Evolutionary conservation across 2,888 invertebrate genomes (phyloP).

Genomic region (Acanthopleura granulata): DNA sequence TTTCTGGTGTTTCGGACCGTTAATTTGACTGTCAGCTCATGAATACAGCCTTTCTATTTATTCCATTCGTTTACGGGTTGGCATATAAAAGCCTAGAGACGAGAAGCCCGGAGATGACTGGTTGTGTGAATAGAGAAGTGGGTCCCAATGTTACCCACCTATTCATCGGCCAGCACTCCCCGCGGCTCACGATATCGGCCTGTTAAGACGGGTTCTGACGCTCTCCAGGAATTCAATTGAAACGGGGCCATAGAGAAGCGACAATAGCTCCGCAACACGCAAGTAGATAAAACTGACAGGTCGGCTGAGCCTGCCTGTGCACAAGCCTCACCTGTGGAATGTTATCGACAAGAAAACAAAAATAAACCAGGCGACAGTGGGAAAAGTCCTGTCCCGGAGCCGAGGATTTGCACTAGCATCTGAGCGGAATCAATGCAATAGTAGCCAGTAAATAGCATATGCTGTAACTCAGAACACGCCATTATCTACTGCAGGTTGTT

Average conservation of each 20-base stretch:
- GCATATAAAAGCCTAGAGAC: background rate
- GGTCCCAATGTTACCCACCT: background rate
- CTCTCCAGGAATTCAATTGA: background rate
- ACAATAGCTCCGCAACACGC: slow-evolving; percentile 1
- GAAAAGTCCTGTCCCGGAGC: too few species aligned
- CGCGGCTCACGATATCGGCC: background rate
- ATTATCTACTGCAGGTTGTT: too few species aligned
- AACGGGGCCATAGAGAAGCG: background rate
- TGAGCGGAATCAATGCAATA: too few species aligned
- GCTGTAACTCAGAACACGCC: too few species aligned
- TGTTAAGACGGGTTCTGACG: background rate
- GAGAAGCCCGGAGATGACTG: background rate
- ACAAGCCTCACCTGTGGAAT: too few species aligned
- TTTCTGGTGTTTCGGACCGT: background rate
- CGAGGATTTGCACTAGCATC: too few species aligned
- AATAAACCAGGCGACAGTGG: too few species aligned
- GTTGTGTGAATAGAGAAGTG: background rate
- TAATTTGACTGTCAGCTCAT: background rate
- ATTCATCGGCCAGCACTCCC: background rate
- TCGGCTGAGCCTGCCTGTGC: background rate
- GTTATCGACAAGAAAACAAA: too few species aligned
- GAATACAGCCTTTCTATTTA: slow-evolving; percentile 2
- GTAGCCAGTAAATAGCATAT: too few species aligned
- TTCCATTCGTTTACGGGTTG: background rate
- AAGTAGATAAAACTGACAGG: slow-evolving; percentile 2